A percentile compares a stretch with the other conserved stretches of the same genome.
Evolutionary conservation across 2,797 vertebrate species (phyloP).

Genomic region (Apogon talboti): DNA sequence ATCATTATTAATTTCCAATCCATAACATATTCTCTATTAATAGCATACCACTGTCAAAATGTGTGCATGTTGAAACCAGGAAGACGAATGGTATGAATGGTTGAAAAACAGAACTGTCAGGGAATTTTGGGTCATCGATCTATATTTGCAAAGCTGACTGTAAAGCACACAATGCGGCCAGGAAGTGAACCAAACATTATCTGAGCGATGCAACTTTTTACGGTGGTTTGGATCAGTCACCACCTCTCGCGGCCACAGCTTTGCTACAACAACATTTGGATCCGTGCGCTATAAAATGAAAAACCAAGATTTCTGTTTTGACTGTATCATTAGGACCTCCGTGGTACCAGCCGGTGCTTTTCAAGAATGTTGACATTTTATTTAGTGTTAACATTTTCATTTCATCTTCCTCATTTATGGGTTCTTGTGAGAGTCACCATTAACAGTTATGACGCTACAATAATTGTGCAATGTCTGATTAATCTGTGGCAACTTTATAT

Average conservation of each 20-base stretch:
- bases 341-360: conserved; percentile 80
- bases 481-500: conserved; percentile 88
- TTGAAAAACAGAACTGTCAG: conserved; percentile 16
- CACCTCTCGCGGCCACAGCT: conserved; percentile 24
- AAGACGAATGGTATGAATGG: conserved; percentile 21
- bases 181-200: conserved; percentile 34
- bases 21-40: conserved; percentile 52
- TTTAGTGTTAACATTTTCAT: conserved; percentile 63
- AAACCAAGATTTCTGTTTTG: conserved; percentile 74
- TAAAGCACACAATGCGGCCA: conserved; percentile 41
- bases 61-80: conserved; percentile 51
- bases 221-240: conserved; percentile 4
- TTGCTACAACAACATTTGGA: conserved; percentile 21
- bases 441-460: conserved; percentile 75
- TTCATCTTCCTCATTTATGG: conserved; percentile 63
- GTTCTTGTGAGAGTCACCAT: conserved; percentile 82
- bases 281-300: background rate
- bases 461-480: conserved; percentile 87
- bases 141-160: conserved; percentile 53
- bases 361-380: conserved; percentile 78
- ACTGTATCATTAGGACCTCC: conserved; percentile 84
- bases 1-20: conserved; percentile 53
- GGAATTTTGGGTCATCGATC: conserved; percentile 30
- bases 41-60: conserved; percentile 37
- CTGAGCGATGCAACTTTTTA: conserved; percentile 29